Base-by-base conservation (phyloP, 2,113 vertebrate genomes). In the Epinephelus fuscoguttatus region DNA sequence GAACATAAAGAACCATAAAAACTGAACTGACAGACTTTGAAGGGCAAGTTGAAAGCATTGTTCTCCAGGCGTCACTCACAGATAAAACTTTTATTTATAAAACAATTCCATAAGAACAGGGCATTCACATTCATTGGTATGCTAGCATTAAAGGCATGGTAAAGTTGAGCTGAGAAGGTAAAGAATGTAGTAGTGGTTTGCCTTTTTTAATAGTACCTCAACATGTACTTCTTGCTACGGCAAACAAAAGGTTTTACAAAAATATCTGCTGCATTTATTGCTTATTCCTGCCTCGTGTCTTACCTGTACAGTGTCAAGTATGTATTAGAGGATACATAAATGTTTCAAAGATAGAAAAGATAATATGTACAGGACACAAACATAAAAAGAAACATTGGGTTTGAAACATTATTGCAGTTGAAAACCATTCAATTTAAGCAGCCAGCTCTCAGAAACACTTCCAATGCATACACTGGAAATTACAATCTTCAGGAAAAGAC, bases 41-140 rank as follows among this genome's bases (percentile, higher is more conserved):
- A 56, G 56, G 30, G 30, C 15, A 57, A 70, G 17, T 49, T 82
- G 12, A 75, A 90, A 81, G 37, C 49, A 72, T 25, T 50, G 19
- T 45, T 78, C 75, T 45, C 53, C 77, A 81, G 59, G 70, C 57
- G 1, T 70, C 57, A 59, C 85, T 91, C 91, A 91, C 84, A 93
- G 80, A 89, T 91, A 88, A 84, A 82, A 84, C 45, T 81, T 93
- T 94, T 94, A 94, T 92, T 95, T 88, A 91, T 70, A 91, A 94
- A 94, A 94, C 74, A 86, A 70, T 90, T 92, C 90, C 83, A 92
- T 92, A 78, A 89, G 88, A 92, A 91, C 52, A 66, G 74, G 87
- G 68, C 82, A 66, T 94, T 95, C 94, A 95, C 94, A 95, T 93
- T 94, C 94, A 94, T 95, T 95, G 94, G 93, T 94, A 88, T 89